A percentile compares a stretch with the other conserved stretches of the same genome.
phyloP scores from a whole-genome alignment of 2,888 invertebrate genomes.

The Lithophane semibrunnea region DNA sequence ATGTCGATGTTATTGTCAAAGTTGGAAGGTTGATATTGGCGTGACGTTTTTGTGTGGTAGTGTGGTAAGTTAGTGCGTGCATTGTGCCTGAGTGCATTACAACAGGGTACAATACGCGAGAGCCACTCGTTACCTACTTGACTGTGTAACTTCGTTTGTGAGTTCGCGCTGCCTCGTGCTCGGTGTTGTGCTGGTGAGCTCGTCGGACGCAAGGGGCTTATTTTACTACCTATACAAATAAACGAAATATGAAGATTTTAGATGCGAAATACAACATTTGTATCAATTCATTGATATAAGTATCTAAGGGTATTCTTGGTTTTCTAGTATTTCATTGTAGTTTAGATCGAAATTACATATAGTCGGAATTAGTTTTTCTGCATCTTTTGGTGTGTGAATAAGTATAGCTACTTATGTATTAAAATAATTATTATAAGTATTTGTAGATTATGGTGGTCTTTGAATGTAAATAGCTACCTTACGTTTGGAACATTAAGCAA shows the following conservation, averaged over 20 bases:
- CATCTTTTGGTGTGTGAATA: not conserved
- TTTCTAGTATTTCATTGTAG: not conserved
- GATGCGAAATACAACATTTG: not conserved
- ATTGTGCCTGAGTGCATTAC: conserved; percentile 73
- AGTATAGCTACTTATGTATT: not conserved
- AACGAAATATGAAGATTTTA: not conserved
- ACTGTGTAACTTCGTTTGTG: conserved; percentile 90
- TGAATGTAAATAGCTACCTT: not conserved
- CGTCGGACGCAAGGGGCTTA: conserved; percentile 45
- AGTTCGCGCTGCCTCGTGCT: conserved; percentile 75
- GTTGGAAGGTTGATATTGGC: conserved; percentile 38
- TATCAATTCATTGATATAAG: not conserved
- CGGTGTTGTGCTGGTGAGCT: conserved; percentile 67
- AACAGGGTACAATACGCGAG: conserved; percentile 81
- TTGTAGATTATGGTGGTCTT: not conserved
- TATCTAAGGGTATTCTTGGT: not conserved
- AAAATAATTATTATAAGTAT: not conserved
- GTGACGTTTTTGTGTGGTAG: conserved; percentile 40
- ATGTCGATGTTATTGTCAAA: conserved; percentile 34
- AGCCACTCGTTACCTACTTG: conserved; percentile 90
- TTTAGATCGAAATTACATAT: too few relatives aligned
- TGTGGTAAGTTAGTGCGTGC: conserved; percentile 63
- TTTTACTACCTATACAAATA: not conserved
- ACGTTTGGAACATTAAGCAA: not conserved
- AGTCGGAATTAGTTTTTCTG: too few relatives aligned